Percentiles rank a stretch among this genome's conserved stretches.
Conservation (phyloP, 2,113 vertebrate genomes). For the Geococcyx californianus region DNA sequence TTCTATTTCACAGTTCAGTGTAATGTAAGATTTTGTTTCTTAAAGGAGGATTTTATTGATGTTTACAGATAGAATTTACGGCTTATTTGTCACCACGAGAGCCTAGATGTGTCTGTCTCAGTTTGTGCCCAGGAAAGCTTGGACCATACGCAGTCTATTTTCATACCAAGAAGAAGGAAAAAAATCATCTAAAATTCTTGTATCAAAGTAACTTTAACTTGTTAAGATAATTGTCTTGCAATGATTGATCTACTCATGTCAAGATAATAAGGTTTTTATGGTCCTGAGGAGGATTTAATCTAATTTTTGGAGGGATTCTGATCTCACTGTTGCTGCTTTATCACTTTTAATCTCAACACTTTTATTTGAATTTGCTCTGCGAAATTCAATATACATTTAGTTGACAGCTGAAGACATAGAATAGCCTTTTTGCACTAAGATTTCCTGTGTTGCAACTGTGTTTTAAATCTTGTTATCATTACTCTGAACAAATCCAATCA, state of each 20-base stretch:
- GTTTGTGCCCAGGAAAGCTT: not conserved
- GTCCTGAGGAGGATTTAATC: conserved; percentile 65
- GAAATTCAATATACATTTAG: conserved; percentile 68
- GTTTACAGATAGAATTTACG: not conserved
- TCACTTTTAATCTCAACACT: conserved; percentile 75
- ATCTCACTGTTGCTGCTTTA: conserved; percentile 65
- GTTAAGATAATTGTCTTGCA: conserved; percentile 72
- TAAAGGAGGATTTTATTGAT: conserved; percentile 21
- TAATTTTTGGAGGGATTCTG: conserved; percentile 71
- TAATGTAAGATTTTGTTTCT: not conserved
- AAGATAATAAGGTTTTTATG: conserved; percentile 75
- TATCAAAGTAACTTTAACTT: conserved; percentile 61
- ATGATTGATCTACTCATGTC: conserved; percentile 73
- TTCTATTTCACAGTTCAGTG: conserved; percentile 16
- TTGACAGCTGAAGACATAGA: conserved; percentile 60
- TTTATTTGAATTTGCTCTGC: conserved; percentile 73
- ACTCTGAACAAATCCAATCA: conserved; percentile 65
- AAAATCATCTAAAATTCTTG: not conserved
- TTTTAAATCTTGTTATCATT: conserved; percentile 73
- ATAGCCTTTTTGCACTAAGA: conserved; percentile 23
- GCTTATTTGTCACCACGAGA: conserved; percentile 14
- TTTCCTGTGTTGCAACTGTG: conserved; percentile 40
- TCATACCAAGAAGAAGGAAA: not conserved
- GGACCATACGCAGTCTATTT: not conserved
- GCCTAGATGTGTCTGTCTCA: not conserved